These are phyloP conservation scores for Brachyptera risi DNA, from an alignment of 2,888 invertebrate genomes.

Conservation along the genomic window DNA sequence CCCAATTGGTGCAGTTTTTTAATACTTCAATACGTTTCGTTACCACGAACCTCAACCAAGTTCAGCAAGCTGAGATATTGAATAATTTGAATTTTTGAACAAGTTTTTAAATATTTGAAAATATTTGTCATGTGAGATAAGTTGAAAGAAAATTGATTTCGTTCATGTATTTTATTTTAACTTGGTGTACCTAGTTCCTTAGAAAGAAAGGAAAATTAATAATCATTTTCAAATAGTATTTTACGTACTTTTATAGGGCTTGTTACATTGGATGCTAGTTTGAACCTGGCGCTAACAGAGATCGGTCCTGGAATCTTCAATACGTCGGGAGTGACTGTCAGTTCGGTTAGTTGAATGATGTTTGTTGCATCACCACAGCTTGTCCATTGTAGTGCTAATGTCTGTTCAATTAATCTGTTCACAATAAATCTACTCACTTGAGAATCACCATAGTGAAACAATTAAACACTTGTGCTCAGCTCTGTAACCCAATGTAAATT, in stretches of 20 bases:
- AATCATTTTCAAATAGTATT: background rate
- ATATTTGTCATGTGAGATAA: no score
- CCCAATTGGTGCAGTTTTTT: no score
- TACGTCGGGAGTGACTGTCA: conserved; percentile 15
- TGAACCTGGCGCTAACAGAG: conserved; percentile 16
- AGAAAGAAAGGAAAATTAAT: background rate
- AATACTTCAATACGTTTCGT: background rate
- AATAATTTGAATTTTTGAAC: background rate
- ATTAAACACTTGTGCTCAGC: no score
- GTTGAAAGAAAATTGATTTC: no score
- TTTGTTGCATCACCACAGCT: conserved; percentile 23
- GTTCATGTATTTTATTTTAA: background rate
- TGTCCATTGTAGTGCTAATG: conserved; percentile 17
- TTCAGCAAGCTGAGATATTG: background rate
- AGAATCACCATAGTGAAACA: no score
- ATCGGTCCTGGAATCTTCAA: conserved; percentile 8
- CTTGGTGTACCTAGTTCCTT: background rate
- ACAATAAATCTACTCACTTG: no score
- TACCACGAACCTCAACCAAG: background rate
- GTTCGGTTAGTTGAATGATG: conserved; percentile 6
- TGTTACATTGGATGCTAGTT: conserved; percentile 10
- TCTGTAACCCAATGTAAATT: no score
- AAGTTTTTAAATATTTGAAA: background rate
- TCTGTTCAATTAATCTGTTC: no score
- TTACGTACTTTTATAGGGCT: conserved; percentile 25